Conservation (phyloP, 2,113 vertebrate genomes). For the Cottus gobio region DNA sequence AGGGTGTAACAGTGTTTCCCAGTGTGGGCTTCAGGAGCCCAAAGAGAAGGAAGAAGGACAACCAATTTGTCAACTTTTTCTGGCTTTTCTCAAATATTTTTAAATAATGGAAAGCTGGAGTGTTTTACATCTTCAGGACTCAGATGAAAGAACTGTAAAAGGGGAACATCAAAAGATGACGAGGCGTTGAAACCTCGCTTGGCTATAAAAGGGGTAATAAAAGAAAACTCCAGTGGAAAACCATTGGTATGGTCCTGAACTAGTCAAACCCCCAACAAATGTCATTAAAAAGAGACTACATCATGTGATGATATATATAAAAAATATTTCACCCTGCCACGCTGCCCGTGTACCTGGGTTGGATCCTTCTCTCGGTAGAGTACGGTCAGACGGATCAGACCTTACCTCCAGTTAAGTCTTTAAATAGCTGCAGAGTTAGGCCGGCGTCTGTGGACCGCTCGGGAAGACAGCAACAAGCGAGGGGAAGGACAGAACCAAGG, state of each 20-base stretch:
- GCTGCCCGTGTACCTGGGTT: too few relatives aligned
- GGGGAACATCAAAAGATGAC: not conserved
- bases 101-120: not conserved
- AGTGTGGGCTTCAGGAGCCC: not conserved
- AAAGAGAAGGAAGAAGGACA: not conserved
- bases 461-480: slow-evolving; percentile 22
- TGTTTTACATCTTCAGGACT: not conserved
- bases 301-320: not conserved
- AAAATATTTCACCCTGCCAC: not conserved
- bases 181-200: not conserved
- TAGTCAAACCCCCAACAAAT: not conserved
- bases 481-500: slow-evolving; percentile 48
- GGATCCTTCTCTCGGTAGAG: not conserved
- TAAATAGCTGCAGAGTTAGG: slow-evolving; percentile 22
- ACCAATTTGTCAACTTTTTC: not conserved
- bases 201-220: not conserved
- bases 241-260: not conserved
- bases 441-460: not conserved
- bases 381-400: not conserved
- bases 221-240: not conserved
- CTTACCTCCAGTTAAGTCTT: not conserved
- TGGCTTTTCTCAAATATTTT: not conserved
- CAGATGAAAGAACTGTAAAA: not conserved
- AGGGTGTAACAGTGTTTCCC: not conserved
- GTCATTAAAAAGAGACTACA: not conserved